Percentiles rank a stretch among this genome's conserved stretches.
Conservation (phyloP, 2,888 invertebrate species). For the Malthinus flaveolus region DNA sequence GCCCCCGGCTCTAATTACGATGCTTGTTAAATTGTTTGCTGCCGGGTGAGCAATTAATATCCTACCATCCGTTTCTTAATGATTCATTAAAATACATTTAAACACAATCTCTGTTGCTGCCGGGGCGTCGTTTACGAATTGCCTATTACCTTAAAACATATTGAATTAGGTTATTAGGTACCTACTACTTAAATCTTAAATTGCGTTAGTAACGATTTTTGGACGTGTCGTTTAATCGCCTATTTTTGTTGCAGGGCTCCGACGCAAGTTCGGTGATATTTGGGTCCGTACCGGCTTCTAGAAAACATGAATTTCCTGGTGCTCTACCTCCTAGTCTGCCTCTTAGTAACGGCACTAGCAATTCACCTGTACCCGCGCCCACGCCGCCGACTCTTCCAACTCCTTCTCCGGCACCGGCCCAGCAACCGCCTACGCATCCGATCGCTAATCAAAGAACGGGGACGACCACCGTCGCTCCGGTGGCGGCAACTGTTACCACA, state of each 20-base stretch:
- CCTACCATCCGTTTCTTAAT: slow-evolving; percentile 44
- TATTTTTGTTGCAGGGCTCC: slow-evolving; percentile 65
- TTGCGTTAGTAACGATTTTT: too few species aligned
- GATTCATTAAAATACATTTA: slow-evolving; percentile 45
- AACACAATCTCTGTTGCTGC: slow-evolving; percentile 18
- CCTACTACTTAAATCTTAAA: too few species aligned
- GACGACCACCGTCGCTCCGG: slow-evolving; percentile 36
- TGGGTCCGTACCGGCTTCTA: slow-evolving; percentile 63
- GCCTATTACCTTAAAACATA: not conserved
- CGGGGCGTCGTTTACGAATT: not conserved
- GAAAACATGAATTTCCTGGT: slow-evolving; percentile 67
- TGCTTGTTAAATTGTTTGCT: slow-evolving; percentile 35
- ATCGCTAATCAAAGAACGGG: slow-evolving; percentile 38
- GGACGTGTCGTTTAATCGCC: too few species aligned
- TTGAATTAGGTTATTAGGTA: not conserved
- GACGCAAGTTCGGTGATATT: slow-evolving; percentile 68
- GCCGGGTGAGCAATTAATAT: slow-evolving; percentile 36
- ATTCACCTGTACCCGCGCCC: slow-evolving; percentile 66
- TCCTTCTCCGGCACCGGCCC: slow-evolving; percentile 73
- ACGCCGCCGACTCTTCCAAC: slow-evolving; percentile 66
- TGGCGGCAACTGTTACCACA: slow-evolving; percentile 37
- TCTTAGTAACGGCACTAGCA: slow-evolving; percentile 65
- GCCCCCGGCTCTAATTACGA: slow-evolving; percentile 32
- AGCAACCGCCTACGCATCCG: slow-evolving; percentile 58
- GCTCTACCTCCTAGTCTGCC: slow-evolving; percentile 61